Percentiles rank a stretch among this genome's conserved stretches.
Evolutionary conservation across 2,113 vertebrate genomes (phyloP).

Genomic region (Etheostoma spectabile): DNA sequence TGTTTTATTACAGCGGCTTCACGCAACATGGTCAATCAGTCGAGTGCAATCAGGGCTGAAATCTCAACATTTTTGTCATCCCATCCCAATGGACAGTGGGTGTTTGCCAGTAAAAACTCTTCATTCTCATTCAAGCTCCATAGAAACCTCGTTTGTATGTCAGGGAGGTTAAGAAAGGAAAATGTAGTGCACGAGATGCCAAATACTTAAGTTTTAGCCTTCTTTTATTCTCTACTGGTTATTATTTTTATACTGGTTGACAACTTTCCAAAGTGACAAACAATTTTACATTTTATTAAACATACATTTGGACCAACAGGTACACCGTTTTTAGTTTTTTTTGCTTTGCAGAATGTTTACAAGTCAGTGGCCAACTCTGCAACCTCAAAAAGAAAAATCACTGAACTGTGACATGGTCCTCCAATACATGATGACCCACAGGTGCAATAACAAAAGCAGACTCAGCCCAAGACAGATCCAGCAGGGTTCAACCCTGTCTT

Average conservation of each 20-base stretch:
- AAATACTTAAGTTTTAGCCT: neutral
- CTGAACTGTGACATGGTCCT: too few species aligned
- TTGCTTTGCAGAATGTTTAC: neutral
- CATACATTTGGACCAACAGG: neutral
- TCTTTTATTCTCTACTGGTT: neutral
- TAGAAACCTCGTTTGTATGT: slow-evolving; percentile 4
- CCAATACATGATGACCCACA: neutral
- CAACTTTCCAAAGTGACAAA: neutral
- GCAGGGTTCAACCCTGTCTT: neutral
- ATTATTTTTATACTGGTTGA: neutral
- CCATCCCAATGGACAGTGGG: slow-evolving; percentile 17
- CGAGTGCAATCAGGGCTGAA: slow-evolving; percentile 48
- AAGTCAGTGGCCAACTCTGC: neutral
- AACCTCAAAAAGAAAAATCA: neutral
- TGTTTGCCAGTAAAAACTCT: slow-evolving; percentile 27
- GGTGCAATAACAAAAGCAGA: neutral
- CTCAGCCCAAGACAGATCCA: neutral
- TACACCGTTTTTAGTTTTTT: neutral
- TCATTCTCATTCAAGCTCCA: neutral
- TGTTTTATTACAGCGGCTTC: slow-evolving; percentile 49
- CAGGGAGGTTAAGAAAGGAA: neutral
- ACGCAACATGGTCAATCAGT: slow-evolving; percentile 54
- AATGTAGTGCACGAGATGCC: neutral
- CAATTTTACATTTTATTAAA: neutral
- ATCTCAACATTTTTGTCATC: slow-evolving; percentile 45